Evolutionary conservation across 2,888 invertebrate genomes (phyloP).

Genomic region (Dasypogon diadema): DNA sequence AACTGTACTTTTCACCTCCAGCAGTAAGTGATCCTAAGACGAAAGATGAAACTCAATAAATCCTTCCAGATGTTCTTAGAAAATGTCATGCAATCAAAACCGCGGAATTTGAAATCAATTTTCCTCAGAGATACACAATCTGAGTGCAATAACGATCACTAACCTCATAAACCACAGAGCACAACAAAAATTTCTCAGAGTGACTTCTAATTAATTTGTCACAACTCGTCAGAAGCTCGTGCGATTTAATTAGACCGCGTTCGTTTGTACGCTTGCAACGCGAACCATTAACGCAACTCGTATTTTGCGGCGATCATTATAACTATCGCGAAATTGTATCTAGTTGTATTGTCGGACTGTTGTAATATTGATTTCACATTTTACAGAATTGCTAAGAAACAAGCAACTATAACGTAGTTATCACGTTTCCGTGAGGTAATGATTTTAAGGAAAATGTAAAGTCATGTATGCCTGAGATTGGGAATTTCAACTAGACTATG

Average conservation of each 20-base stretch:
- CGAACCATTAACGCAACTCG: not conserved
- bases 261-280: not conserved
- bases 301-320: slow-evolving; percentile 10
- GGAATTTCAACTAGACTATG: not conserved
- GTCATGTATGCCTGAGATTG: not conserved
- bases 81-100: slow-evolving; percentile 4
- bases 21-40: too few relatives aligned
- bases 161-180: slow-evolving; percentile 42
- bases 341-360: not conserved
- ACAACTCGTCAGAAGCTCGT: slow-evolving; percentile 20
- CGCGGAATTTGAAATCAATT: slow-evolving; percentile 45
- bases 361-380: slow-evolving; percentile 22
- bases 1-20: too few relatives aligned
- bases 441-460: slow-evolving; percentile 12
- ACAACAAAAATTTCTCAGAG: slow-evolving; percentile 21
- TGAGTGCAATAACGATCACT: slow-evolving; percentile 5
- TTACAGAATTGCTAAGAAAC: not conserved
- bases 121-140: slow-evolving; percentile 11
- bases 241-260: slow-evolving; percentile 33
- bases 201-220: slow-evolving; percentile 41
- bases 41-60: not conserved
- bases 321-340: slow-evolving; percentile 16
- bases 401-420: not conserved
- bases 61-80: slow-evolving; percentile 32
- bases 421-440: slow-evolving; percentile 6